Conservation (phyloP, 2,888 invertebrate species). For the Meteorus colon region DNA sequence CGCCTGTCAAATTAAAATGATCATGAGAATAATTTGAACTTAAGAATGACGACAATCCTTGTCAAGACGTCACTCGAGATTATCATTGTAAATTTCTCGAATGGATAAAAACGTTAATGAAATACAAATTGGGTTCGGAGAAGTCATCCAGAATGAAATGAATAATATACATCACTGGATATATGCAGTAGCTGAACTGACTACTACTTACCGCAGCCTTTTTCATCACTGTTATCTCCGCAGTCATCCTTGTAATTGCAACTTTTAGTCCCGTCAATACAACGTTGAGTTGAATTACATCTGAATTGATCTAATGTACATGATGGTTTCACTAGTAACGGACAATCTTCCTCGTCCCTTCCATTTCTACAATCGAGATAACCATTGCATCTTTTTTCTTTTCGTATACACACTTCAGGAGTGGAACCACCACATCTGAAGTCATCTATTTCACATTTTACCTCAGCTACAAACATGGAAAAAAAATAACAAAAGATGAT, state of each 20-base stretch:
- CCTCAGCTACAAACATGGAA: slow-evolving; percentile 80
- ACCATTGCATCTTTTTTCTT: slow-evolving; percentile 93
- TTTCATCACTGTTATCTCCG: slow-evolving; percentile 92
- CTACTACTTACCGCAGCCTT: slow-evolving; percentile 85
- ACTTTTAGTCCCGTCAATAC: slow-evolving; percentile 83
- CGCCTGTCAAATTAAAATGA: too few species aligned
- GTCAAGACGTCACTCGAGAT: too few species aligned
- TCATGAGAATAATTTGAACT: too few species aligned
- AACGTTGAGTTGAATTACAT: slow-evolving; percentile 86
- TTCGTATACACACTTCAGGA: slow-evolving; percentile 87
- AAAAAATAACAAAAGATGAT: slow-evolving; percentile 43
- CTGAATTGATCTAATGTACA: slow-evolving; percentile 91
- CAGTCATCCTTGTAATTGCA: slow-evolving; percentile 95
- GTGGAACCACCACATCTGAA: slow-evolving; percentile 85
- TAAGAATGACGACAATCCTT: too few species aligned
- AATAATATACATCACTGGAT: too few species aligned
- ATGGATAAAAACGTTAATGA: too few species aligned
- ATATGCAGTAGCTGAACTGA: slow-evolving; percentile 2
- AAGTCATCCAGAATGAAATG: too few species aligned
- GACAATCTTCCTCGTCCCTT: slow-evolving; percentile 87
- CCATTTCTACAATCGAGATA: slow-evolving; percentile 89
- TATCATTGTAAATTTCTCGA: too few species aligned
- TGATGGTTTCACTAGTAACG: slow-evolving; percentile 74
- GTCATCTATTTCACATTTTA: slow-evolving; percentile 90
- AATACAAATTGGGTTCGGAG: too few species aligned